phyloP scores from a whole-genome alignment of 2,113 vertebrate species.

The Lophura nycthemera region DNA sequence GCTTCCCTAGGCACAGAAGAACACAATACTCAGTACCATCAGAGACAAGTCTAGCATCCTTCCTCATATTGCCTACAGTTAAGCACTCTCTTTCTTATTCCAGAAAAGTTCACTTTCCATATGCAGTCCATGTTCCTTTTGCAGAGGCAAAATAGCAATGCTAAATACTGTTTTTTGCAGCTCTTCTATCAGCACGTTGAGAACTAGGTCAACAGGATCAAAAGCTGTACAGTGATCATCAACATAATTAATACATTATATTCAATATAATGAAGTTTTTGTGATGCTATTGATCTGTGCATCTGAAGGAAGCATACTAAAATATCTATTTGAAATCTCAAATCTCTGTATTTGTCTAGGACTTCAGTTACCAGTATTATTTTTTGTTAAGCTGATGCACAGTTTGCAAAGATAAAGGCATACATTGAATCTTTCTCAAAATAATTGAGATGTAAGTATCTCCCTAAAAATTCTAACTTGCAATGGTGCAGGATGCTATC shows the following conservation, averaged over 20 bases:
- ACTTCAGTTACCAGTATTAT: neutral
- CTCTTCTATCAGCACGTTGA: neutral
- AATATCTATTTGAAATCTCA: neutral
- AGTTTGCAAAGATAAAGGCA: neutral
- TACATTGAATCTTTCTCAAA: neutral
- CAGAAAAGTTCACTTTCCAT: neutral
- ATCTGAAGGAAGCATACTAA: neutral
- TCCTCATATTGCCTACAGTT: neutral
- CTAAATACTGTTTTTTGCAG: neutral
- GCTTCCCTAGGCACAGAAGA: neutral
- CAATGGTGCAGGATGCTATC: neutral
- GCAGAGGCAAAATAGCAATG: neutral
- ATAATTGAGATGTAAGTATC: neutral
- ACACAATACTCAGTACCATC: neutral
- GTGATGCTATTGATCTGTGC: neutral
- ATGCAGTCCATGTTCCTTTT: neutral
- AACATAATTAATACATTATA: neutral
- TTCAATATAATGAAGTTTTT: neutral
- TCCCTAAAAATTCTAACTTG: neutral
- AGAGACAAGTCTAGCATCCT: neutral
- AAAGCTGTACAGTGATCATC: neutral
- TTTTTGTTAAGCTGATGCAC: neutral
- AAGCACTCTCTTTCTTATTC: neutral
- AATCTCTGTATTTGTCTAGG: neutral
- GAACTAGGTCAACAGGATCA: constrained; percentile 4